Evolutionary conservation across 1,140 invertebrate genomes (phyloP), one percentile per base, ranked within the genome.

Genomic region (Drosophila funebris): DNA sequence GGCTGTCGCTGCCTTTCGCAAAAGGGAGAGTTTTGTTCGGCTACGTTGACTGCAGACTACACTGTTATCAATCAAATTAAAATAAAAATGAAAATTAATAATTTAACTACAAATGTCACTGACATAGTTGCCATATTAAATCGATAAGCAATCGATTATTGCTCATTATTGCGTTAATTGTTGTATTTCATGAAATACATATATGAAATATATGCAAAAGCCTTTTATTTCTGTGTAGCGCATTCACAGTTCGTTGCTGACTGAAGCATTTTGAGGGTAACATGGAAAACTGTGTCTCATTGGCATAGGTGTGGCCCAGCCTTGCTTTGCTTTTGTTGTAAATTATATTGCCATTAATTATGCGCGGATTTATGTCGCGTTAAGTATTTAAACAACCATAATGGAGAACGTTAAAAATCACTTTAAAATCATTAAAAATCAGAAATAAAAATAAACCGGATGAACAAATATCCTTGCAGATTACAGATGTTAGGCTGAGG

Each of bases 311-410:
- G 24, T 62, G 57, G 66, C 48, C 11, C 20, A 27, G 18, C n/a
- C n/a, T n/a, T n/a, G 13, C 36, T 16, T 29, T 27, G 46, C 36
- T 44, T 82, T 78, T 73, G 56, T 76, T 81, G 78, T 82, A 78
- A 78, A 87, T 87, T 87, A 82, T 87, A 78, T 82, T 70, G 71
- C 78, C 82, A 87, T 87, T 87, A 87, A 82, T 87, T 87, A 87
- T 48, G 72, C 56, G 78, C 18, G 71, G 75, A 82, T 87, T 87
- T 73, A 33, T 84, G 81, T 79, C 53, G 73, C 62, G 22, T 64
- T 52, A 29, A 76, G 61, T 58, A 63, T 73, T 81, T 81, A 85
- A 85, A 76, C 74, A 71, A 33, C 69, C 76, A 57, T 71, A 85
- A 80, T 83, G 73, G 64, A 67, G 27, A 69, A 76, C 60, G 78